Evolutionary conservation across 2,113 vertebrate species (phyloP).

Genomic region (Chaetodon trifascialis): DNA sequence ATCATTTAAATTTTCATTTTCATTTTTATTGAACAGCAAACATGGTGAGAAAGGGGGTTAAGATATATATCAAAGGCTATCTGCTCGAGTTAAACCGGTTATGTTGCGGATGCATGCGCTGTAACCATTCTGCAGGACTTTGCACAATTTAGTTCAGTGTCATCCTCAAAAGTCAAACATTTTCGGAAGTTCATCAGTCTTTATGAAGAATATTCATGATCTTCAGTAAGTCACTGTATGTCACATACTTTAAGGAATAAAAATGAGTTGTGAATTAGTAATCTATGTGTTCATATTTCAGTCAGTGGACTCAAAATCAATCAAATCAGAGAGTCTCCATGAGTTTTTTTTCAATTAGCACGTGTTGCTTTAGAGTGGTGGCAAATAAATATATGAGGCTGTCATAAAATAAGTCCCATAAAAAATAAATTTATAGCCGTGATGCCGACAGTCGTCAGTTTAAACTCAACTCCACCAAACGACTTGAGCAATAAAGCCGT

Average conservation of each 20-base stretch:
- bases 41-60: too few species aligned
- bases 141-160: background rate
- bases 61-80: too few species aligned
- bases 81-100: background rate
- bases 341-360: background rate
- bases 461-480: constrained; percentile 11
- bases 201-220: background rate
- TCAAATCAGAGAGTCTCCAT: background rate
- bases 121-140: too few species aligned
- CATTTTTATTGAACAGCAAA: too few species aligned
- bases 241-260: background rate
- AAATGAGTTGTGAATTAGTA: background rate
- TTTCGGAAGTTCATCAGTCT: background rate
- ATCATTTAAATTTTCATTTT: background rate
- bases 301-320: background rate
- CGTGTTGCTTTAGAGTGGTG: background rate
- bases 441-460: constrained; percentile 45
- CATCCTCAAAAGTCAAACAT: too few species aligned
- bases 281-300: background rate
- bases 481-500: constrained; percentile 50
- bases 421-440: constrained; percentile 37
- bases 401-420: constrained; percentile 34
- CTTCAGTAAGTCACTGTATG: background rate
- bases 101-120: too few species aligned
- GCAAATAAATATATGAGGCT: constrained; percentile 8